Base-by-base conservation (phyloP, 2,113 vertebrate genomes). In the Pteropus alecto region DNA sequence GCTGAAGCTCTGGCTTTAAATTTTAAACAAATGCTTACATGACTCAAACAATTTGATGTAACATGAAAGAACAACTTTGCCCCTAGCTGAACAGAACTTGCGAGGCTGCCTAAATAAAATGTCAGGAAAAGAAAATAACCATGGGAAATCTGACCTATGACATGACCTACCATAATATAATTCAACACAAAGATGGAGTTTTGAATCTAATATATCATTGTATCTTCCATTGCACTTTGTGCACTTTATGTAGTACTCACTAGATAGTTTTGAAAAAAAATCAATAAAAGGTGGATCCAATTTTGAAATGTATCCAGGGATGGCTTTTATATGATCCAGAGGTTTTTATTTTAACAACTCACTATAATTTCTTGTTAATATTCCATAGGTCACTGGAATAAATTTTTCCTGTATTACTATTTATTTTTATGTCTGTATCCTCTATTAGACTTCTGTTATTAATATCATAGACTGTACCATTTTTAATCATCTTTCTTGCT, bases 1-100 rank as follows among this genome's bases (percentile, higher is more conserved):
- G 54, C 24, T 63, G 35, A 92, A 86, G 9, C 30, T 86, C 63
- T 96, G 38, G 21, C 74, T 97, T 95, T 93, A 90, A 87, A 93
- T 81, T 86, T 96, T 93, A 90, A 97, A 78, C 43, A 87, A 82
- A 93, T 30, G 35, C 18, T 68, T 77, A 33, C n/a, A 51, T 90
- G 79, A 92, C 33, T 90, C 56, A 95, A 87, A 90, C 26, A 79
- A 54, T 87, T 84, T 87, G 60, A 81, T 82, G 7, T 85, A 81
- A 95, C 68, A 67, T 38, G 38, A 95, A 94, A 90, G 38, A 87
- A 41, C 24, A 79, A 33, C 60, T 63, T 86, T 95, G 46, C 46
- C 35, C 26, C 5, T n/a, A 89, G 68, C 68, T 90, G 76, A 95
- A 84, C 24, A 63, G 70, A 94, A 85, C 11, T 60, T n/a, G 21